phyloP scores from a whole-genome alignment of 2,888 invertebrate species.

The Melinopterus prodromus region DNA sequence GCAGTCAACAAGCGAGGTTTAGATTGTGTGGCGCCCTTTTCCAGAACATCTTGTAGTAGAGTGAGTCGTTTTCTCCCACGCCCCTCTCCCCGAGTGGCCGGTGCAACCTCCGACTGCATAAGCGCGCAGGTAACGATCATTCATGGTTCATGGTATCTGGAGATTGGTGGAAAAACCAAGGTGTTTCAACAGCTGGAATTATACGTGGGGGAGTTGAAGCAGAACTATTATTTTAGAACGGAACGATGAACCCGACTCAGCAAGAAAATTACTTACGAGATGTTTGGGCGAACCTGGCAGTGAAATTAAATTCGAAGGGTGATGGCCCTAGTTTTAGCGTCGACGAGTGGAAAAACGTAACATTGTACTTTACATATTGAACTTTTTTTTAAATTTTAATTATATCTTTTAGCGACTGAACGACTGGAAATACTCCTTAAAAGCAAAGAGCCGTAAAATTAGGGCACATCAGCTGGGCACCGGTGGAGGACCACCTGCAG shows the following conservation, averaged over 20 bases:
- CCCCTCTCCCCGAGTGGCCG: no score
- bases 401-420: neutral
- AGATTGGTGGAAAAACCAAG: no score
- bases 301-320: neutral
- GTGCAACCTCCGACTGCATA: no score
- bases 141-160: no score
- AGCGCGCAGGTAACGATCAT: no score
- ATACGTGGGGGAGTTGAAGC: neutral
- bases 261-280: neutral
- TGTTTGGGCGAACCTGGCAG: neutral
- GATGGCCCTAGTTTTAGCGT: neutral
- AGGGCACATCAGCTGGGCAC: neutral
- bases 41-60: no score
- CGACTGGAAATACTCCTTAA: neutral
- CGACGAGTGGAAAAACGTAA: neutral
- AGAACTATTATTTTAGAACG: neutral
- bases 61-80: no score
- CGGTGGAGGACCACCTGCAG: neutral
- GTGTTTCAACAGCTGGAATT: neutral
- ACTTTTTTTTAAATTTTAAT: neutral
- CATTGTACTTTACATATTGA: neutral
- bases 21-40: no score
- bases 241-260: neutral
- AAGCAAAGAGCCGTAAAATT: neutral
- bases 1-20: no score